Base-by-base conservation (phyloP, 2,888 invertebrate genomes). In the Sesia bembeciformis region DNA sequence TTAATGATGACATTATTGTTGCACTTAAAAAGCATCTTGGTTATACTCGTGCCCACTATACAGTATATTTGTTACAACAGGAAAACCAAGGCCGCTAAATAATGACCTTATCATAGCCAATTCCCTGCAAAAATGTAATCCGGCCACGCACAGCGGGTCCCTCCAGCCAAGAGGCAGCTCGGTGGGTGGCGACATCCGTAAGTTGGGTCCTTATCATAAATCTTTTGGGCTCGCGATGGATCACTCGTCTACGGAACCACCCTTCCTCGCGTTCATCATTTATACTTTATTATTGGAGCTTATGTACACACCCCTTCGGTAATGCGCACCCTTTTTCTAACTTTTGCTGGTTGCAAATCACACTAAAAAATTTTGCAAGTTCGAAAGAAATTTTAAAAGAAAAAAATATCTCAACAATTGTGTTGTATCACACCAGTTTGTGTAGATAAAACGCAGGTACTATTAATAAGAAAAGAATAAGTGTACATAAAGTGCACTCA, bases 191-290 rank as follows among this genome's bases (percentile, higher is more conserved):
- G 70, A 76, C 76, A 75, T 74, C 74, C 73, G 66, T 71, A 79
- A 80, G 76, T 80, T 81, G 68, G 70, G 68, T 67, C 73, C 72
- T 74, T 72, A 70, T 76, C 76, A 81, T 84, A 82, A 83, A 84
- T 84, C 79, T 80, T 72, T 60, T 50, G 58, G 67, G 63, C 65
- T 69, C 70, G 68, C 68, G 67, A 78, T 74, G 74, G 74, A 77
- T 77, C 75, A 76, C 66, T 65, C 61, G 53, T 56, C 60, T 56
- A 8, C 46, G 58, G 60, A 62, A 63, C 63, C 65, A 59, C 67
- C 67, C 65, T 68, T 65, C 62, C 57, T 55, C 51, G 40, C 61
- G 62, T 67, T 70, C 74, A 72, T 76, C 71, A 73, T 74, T 78
- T 77, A 71, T 76, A 75, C 74, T 79, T 74, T 77, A 79, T 77